A percentile compares a stretch with the other conserved stretches of the same genome.
These are phyloP conservation scores for Scolopax mira DNA, from an alignment of 2,113 vertebrate genomes.

Conservation along the genomic window DNA sequence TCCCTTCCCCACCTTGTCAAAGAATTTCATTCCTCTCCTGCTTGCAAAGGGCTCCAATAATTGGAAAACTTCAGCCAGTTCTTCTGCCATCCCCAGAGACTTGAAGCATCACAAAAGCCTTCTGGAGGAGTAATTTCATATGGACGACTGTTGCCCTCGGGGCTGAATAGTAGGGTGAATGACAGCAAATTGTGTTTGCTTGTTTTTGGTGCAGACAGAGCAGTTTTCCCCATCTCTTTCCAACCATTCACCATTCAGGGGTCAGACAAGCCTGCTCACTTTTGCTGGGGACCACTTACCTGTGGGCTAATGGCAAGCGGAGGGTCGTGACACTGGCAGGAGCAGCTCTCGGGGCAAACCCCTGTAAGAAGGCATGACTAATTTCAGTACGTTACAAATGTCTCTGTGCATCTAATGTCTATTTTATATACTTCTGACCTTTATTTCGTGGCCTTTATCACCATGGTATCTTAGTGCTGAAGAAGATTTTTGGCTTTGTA, in stretches of 20 bases:
- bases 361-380: neutral
- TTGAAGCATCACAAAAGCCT: neutral
- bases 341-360: neutral
- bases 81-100: neutral
- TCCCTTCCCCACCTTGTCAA: neutral
- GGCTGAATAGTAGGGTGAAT: neutral
- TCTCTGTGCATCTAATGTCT: neutral
- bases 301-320: neutral
- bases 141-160: neutral
- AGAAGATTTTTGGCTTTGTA: conserved; percentile 29
- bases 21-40: neutral
- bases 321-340: neutral
- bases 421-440: conserved; percentile 27
- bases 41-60: neutral
- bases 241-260: rapidly evolving
- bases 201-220: neutral
- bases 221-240: neutral
- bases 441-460: conserved; percentile 21
- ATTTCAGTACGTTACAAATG: neutral
- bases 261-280: rapidly evolving
- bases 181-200: neutral
- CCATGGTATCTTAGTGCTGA: neutral
- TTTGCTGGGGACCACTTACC: too few species aligned
- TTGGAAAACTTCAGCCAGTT: neutral
- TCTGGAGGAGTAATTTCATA: neutral